These are phyloP conservation scores for Pelodytes ibericus DNA, from an alignment of 2,797 vertebrate genomes.

Conservation along the genomic window DNA sequence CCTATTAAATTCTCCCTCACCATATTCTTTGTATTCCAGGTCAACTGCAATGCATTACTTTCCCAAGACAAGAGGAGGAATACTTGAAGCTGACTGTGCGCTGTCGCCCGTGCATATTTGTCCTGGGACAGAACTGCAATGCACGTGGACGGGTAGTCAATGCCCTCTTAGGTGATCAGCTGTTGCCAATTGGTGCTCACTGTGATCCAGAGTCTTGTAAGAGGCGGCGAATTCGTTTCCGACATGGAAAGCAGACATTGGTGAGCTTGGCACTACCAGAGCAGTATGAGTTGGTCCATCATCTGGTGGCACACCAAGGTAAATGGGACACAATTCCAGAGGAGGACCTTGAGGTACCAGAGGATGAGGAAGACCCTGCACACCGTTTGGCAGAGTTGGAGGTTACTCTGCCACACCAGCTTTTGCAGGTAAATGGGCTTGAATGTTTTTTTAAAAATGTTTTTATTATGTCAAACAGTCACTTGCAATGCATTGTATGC, in stretches of 20 bases:
- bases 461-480: no score
- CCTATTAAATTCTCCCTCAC: no score
- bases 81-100: slow-evolving; percentile 79
- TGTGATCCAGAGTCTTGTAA: slow-evolving; percentile 79
- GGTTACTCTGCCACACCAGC: slow-evolving; percentile 86
- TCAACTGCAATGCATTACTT: slow-evolving; percentile 84
- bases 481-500: no score
- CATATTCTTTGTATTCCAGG: slow-evolving; percentile 64
- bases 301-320: slow-evolving; percentile 85
- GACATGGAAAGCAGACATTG: slow-evolving; percentile 83
- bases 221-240: slow-evolving; percentile 88
- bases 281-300: slow-evolving; percentile 94
- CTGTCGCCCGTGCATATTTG: slow-evolving; percentile 84
- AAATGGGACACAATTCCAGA: slow-evolving; percentile 92
- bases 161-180: slow-evolving; percentile 84
- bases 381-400: slow-evolving; percentile 90
- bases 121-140: slow-evolving; percentile 89
- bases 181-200: slow-evolving; percentile 79
- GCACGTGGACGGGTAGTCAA: slow-evolving; percentile 90
- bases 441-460: no score
- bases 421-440: slow-evolving; percentile 83
- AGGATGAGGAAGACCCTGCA: slow-evolving; percentile 83
- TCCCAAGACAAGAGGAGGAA: slow-evolving; percentile 89
- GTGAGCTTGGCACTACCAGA: slow-evolving; percentile 89
- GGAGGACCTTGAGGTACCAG: slow-evolving; percentile 89